Evolutionary conservation across 2,888 invertebrate genomes (phyloP), one percentile per base, ranked within the genome.

Genomic region (Carabus problematicus): DNA sequence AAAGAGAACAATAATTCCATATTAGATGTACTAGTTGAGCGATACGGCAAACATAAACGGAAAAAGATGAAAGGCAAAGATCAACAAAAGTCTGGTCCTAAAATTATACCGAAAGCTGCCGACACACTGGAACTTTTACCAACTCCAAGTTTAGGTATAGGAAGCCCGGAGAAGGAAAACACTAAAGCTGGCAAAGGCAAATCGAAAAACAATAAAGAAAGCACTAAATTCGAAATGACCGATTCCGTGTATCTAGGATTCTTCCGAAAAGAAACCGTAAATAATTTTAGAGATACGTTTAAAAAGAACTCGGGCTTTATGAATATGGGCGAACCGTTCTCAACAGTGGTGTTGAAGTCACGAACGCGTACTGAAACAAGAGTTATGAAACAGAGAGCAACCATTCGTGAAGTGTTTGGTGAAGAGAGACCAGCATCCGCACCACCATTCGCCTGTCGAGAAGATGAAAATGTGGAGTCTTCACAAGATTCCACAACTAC

Each of bases 331-430:
- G 86, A 87, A 79, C 82, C 86, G 79, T 91, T 92, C 76, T 85
- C 90, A 40, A 89, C 92, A 0, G 86, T 91, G 41, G 88, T 92
- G 59, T 77, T 92, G 70, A 89, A 91, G 77, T 88, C 91, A 55
- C 85, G 92, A 75, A 92, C 92, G 14, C 85, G 92, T 75, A 91
- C 89, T 41, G 91, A 92, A 78, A 91, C 90, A 56, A 85, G 91
- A 75, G 85, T 89, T 14, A 79, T 87, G 73, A 91, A 92, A 79
- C 90, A 90, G 76, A 85, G 90, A 75, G 91, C 91, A 49, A 91
- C 91, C 2, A 92, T 93, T 52, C 89, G 91, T 74, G 92, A 93
- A 82, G 92, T 93, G 1, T 93, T 94, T 79, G 93, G 93, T 0
- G 86, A 86, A 71, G 93, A 93, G 76, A 84, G 93, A 49, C 92